Percentiles rank a stretch among this genome's conserved stretches.
phyloP scores from a whole-genome alignment of 2,797 vertebrate genomes.

The Streptopelia turtur region DNA sequence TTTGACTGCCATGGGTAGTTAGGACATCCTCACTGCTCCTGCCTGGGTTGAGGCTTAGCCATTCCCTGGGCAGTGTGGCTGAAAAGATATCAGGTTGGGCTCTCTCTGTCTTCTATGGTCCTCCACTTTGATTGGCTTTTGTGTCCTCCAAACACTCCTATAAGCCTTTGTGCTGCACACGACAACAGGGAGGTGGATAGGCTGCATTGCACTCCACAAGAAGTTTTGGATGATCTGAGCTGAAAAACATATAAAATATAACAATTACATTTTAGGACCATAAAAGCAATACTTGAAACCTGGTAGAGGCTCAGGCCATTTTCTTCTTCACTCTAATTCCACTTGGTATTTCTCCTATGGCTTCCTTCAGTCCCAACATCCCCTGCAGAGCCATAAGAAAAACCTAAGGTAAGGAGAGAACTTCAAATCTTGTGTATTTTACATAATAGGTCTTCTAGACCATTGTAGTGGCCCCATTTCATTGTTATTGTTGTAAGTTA shows the following conservation, averaged over 20 bases:
- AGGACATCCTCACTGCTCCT: rapidly evolving
- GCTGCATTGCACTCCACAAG: background rate
- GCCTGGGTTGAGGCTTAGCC: background rate
- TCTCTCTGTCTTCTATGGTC: background rate
- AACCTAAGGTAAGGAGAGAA: background rate
- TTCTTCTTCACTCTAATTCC: background rate
- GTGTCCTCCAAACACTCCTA: background rate
- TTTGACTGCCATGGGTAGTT: rapidly evolving
- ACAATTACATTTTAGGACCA: background rate
- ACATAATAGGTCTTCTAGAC: background rate
- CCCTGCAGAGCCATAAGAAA: background rate
- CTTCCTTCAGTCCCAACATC: background rate
- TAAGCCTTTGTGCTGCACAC: rapidly evolving
- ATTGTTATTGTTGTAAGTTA: background rate
- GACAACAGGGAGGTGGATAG: background rate
- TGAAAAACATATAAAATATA: background rate
- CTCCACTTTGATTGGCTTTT: background rate
- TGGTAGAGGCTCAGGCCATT: background rate
- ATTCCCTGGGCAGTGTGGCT: rapidly evolving
- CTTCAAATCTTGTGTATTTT: background rate
- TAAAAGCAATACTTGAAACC: background rate
- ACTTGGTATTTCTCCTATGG: background rate
- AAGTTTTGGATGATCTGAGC: background rate
- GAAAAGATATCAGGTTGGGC: background rate
- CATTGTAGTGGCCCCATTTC: background rate